Percentiles rank a stretch among this genome's conserved stretches.
Evolutionary conservation across 53 echinoderm and acorn worm species (phyloP).

Genomic region (Hippasteria phrygiana): DNA sequence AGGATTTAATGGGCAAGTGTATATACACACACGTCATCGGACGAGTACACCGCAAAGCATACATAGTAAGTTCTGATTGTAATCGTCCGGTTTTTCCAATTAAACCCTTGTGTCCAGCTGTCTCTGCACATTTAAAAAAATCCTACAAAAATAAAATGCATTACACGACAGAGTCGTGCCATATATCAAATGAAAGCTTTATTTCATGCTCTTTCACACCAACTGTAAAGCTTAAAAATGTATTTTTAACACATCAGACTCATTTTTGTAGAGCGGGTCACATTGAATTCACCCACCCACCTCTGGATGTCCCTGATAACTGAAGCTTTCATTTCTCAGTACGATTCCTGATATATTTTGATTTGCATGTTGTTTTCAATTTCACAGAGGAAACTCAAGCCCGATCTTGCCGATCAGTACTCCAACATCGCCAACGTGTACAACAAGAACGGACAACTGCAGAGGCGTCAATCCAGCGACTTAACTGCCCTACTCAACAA

Average conservation of each 20-base stretch:
- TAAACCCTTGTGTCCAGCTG: not conserved
- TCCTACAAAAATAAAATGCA: not conserved
- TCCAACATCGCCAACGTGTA: slow-evolving; percentile 42
- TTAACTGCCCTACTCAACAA: slow-evolving; percentile 32
- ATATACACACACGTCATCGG: slow-evolving; percentile 43
- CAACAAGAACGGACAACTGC: slow-evolving; percentile 25
- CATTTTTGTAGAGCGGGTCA: too few species aligned
- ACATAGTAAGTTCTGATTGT: slow-evolving; percentile 40
- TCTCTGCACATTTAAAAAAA: too few species aligned
- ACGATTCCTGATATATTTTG: not conserved
- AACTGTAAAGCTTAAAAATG: too few species aligned
- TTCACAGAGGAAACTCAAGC: slow-evolving; percentile 27
- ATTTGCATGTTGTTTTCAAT: not conserved
- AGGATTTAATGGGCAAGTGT: not conserved
- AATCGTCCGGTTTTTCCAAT: too few species aligned
- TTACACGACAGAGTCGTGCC: too few species aligned
- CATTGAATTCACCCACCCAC: too few species aligned
- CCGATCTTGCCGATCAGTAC: slow-evolving; percentile 52
- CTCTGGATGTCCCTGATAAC: too few species aligned
- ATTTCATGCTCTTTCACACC: too few species aligned
- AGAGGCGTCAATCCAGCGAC: slow-evolving; percentile 23
- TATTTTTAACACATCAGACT: too few species aligned
- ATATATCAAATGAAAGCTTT: too few species aligned
- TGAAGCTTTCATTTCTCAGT: too few species aligned
- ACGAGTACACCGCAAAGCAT: slow-evolving; percentile 29